Evolutionary conservation across 2,797 vertebrate species (phyloP).

Genomic region (Falco berigora): DNA sequence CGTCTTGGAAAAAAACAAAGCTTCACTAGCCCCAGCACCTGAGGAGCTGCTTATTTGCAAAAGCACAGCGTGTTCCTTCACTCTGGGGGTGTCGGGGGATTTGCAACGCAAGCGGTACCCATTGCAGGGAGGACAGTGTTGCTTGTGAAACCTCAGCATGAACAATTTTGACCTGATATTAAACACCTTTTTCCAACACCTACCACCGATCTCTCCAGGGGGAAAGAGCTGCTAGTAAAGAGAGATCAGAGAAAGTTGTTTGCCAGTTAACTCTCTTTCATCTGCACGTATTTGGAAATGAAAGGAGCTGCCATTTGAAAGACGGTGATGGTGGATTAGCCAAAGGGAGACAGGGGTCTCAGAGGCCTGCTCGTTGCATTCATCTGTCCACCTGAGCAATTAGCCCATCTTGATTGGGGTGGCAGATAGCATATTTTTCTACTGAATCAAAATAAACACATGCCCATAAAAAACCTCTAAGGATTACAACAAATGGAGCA

Average conservation of each 20-base stretch:
- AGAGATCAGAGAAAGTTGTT: neutral
- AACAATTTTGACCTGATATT: neutral
- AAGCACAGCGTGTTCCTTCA: neutral
- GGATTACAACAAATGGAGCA: neutral
- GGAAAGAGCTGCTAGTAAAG: neutral
- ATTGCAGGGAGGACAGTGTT: fast-evolving
- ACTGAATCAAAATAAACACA: neutral
- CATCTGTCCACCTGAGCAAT: neutral
- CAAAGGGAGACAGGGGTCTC: neutral
- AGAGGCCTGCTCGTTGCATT: neutral
- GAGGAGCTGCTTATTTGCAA: neutral
- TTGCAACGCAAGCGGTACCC: neutral
- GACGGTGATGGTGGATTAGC: neutral
- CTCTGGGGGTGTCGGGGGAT: neutral
- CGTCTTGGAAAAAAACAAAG: neutral
- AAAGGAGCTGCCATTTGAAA: neutral
- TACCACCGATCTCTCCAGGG: neutral
- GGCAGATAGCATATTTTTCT: neutral
- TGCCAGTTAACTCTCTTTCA: neutral
- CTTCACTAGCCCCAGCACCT: neutral
- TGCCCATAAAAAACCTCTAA: neutral
- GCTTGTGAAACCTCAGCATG: neutral
- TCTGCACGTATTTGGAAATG: neutral
- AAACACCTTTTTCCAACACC: neutral
- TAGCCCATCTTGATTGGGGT: neutral